Conservation (phyloP, 2,113 vertebrate genomes). For the Gopherus flavomarginatus region DNA sequence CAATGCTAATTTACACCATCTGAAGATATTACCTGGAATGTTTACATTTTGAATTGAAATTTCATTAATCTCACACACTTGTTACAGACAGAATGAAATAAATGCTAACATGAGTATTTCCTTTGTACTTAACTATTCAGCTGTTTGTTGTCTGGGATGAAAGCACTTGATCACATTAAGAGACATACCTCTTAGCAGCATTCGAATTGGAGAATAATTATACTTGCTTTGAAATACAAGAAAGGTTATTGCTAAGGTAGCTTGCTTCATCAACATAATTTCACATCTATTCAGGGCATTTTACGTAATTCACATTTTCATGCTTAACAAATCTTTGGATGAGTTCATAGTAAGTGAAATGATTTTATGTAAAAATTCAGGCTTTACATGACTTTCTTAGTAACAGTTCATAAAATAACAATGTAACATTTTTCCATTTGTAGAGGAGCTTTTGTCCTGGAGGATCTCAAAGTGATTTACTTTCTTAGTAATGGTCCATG, state of each 20-base stretch:
- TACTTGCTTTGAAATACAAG: background rate
- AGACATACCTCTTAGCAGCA: background rate
- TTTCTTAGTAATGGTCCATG: background rate
- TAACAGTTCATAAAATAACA: constrained; percentile 16
- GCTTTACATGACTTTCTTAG: background rate
- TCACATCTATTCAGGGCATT: background rate
- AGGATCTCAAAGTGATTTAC: background rate
- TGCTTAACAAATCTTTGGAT: background rate
- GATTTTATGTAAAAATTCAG: constrained; percentile 30
- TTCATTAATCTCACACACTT: background rate
- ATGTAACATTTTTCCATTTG: background rate
- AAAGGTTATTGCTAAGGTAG: constrained; percentile 18
- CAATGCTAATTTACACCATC: background rate
- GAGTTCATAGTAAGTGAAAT: background rate
- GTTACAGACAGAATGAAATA: background rate
- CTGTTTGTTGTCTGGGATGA: background rate
- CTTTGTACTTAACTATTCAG: background rate
- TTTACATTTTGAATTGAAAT: background rate
- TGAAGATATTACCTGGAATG: background rate
- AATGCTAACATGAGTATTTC: background rate
- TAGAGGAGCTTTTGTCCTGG: background rate
- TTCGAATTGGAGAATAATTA: background rate
- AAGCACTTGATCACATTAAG: background rate
- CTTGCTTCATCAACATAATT: constrained; percentile 6
- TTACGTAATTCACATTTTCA: constrained; percentile 7